Evolutionary conservation across 2,888 invertebrate species (phyloP).

Genomic region (Dryococelus australis): DNA sequence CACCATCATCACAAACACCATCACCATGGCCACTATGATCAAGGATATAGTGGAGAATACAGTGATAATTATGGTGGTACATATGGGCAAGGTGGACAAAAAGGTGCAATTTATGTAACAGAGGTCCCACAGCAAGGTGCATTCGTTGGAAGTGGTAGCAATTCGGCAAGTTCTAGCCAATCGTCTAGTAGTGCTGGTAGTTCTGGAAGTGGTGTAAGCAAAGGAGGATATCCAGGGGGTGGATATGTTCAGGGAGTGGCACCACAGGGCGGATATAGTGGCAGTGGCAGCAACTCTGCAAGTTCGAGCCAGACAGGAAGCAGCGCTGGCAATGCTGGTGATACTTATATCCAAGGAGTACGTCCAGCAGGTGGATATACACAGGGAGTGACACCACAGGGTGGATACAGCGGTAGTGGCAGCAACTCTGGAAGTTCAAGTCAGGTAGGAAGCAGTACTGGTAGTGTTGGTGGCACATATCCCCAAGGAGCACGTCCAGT

Average conservation of each 20-base stretch:
- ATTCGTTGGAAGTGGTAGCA: background rate
- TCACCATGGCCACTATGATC: background rate
- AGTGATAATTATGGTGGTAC: background rate
- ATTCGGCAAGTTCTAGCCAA: background rate
- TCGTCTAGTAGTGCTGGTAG: background rate
- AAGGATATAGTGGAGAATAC: background rate
- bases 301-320: background rate
- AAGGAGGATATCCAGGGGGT: background rate
- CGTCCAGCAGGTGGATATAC: background rate
- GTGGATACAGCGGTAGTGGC: background rate
- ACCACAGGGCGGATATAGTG: background rate
- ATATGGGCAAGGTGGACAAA: background rate
- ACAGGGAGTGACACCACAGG: background rate
- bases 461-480: background rate
- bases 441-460: background rate
- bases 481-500: background rate
- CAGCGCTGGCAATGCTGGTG: background rate
- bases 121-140: background rate
- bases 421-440: background rate
- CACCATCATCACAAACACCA: constrained; percentile 8
- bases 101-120: background rate
- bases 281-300: background rate
- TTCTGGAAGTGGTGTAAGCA: background rate
- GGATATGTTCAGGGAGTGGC: background rate
- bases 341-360: background rate